phyloP scores from a whole-genome alignment of 1,140 invertebrate genomes.

The Euschistus heros region DNA sequence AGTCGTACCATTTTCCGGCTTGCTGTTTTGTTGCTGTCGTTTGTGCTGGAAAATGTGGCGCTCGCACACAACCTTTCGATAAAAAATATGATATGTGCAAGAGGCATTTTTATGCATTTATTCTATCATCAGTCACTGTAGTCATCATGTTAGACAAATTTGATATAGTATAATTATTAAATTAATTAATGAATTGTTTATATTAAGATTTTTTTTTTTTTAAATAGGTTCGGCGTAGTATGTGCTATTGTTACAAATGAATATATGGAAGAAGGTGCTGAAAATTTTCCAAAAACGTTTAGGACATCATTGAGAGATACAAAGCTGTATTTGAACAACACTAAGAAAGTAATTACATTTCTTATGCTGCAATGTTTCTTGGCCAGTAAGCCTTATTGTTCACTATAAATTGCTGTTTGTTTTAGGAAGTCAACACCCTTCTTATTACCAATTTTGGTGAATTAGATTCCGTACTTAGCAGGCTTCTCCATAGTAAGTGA shows the following conservation, averaged over 20 bases:
- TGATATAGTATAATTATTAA: neutral
- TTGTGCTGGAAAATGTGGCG: constrained; percentile 65
- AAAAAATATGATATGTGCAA: constrained; percentile 69
- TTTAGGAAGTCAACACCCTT: constrained; percentile 47
- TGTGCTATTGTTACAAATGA: constrained; percentile 78
- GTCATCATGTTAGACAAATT: constrained; percentile 59
- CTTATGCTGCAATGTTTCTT: neutral
- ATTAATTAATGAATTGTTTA: neutral
- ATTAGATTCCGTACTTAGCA: constrained; percentile 49
- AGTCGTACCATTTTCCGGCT: constrained; percentile 50
- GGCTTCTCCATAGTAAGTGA: constrained; percentile 48
- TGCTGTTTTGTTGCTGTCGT: constrained; percentile 78
- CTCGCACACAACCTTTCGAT: constrained; percentile 60
- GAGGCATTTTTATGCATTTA: constrained; percentile 55
- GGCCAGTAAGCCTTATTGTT: neutral
- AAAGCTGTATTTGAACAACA: constrained; percentile 53
- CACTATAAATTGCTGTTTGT: constrained; percentile 17
- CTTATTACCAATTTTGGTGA: constrained; percentile 59
- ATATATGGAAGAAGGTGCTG: constrained; percentile 58
- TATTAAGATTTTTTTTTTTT: neutral
- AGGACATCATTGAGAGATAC: constrained; percentile 50
- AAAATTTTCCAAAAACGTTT: constrained; percentile 45
- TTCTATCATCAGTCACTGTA: constrained; percentile 55
- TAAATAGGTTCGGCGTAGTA: constrained; percentile 66
- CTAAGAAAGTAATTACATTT: constrained; percentile 41